Evolutionary conservation across 1,140 invertebrate genomes (phyloP), one percentile per base, ranked within the genome.

Genomic region (Hylaeus anthracinus): DNA sequence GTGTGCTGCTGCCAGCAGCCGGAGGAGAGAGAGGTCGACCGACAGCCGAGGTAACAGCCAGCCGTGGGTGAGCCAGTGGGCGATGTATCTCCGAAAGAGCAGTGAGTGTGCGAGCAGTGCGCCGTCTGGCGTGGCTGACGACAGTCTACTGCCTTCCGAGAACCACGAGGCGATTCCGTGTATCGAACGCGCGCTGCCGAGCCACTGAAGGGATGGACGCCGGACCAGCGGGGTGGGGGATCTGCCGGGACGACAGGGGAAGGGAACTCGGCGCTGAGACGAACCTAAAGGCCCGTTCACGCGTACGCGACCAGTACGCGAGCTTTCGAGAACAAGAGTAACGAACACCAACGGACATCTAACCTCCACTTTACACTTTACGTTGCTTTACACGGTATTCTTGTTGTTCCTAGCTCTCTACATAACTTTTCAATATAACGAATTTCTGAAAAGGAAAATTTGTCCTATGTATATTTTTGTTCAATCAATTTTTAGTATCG

Each of bases 91-190:
- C 63, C 72, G 65, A 82, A 72, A 82, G 74, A 85, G 72, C 56
- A 86, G 76, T 64, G 79, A 82, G 79, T 60, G 83, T 70, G 84
- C 85, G 92, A 92, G 88, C 90, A 88, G 88, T 93, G 92, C 91
- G 91, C 92, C 92, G 92, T 92, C 92, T 93, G 91, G 92, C 90
- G 91, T 93, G 89, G 87, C 91, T 92, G 92, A 88, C 92, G 92
- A 92, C 92, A 92, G 92, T 92, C 92, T 93, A 91, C 92, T 89
- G 91, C 90, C 88, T 93, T 93, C 91, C 90, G 86, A 93, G 92
- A 93, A 93, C 88, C 91, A 92, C 92, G 92, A 91, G 91, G 92
- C 87, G 88, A 92, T 93, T 93, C 91, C 92, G 90, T 93, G 92
- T 92, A 93, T 92, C 91, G 91, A 92, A 86, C 92, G 91, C 90